Percentiles rank a stretch among this genome's conserved stretches.
These are phyloP conservation scores for Burhinus oedicnemus DNA, from an alignment of 2,113 vertebrate species.

Conservation along the genomic window DNA sequence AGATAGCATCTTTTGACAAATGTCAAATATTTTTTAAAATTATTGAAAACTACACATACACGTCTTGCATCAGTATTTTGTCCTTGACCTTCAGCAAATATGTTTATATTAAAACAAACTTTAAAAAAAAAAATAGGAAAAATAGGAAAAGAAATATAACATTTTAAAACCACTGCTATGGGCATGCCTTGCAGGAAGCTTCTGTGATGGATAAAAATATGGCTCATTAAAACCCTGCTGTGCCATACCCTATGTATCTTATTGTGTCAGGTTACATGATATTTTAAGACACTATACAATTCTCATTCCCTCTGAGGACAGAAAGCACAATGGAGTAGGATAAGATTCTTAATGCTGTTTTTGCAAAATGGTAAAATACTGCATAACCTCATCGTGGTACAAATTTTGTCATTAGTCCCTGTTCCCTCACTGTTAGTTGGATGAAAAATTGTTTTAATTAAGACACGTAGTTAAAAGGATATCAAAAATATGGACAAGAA, in stretches of 20 bases:
- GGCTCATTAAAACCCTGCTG: slow-evolving; percentile 1
- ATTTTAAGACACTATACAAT: background rate
- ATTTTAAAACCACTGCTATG: background rate
- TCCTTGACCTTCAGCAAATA: background rate
- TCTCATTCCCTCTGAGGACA: background rate
- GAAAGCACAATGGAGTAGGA: background rate
- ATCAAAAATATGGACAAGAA: background rate
- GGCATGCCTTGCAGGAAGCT: background rate
- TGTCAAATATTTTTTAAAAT: background rate
- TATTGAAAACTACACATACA: background rate
- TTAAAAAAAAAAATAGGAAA: background rate
- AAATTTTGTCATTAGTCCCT: background rate
- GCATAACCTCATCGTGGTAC: background rate
- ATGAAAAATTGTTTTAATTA: background rate
- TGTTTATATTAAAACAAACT: background rate
- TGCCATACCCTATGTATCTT: background rate
- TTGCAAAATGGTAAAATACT: background rate
- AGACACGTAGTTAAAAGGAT: background rate
- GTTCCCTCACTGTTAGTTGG: background rate
- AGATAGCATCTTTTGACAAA: background rate
- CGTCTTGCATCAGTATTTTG: background rate
- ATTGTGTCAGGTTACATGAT: background rate
- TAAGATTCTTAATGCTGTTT: background rate
- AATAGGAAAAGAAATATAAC: background rate
- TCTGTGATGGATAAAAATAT: background rate